These are phyloP conservation scores for Podiceps cristatus DNA, from an alignment of 2,113 vertebrate species.

Conservation along the genomic window DNA sequence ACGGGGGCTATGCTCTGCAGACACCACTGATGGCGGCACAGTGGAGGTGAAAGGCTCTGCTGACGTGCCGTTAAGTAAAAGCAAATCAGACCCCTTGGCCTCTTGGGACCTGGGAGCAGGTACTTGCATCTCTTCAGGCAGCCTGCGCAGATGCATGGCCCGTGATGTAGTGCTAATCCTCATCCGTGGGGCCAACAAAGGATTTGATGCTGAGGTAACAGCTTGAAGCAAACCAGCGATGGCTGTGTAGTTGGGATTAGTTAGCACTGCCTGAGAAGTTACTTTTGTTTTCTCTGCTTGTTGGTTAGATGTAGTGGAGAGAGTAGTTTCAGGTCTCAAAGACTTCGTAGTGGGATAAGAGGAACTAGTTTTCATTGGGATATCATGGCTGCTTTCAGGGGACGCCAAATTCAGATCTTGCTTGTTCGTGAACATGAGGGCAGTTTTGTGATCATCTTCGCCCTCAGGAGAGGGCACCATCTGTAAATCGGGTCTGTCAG, in stretches of 20 bases:
- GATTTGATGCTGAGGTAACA: not conserved
- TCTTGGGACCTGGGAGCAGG: not conserved
- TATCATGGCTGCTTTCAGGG: not conserved
- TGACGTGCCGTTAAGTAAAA: accelerated
- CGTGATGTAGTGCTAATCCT: not conserved
- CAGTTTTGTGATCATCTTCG: not conserved
- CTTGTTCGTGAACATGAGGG: not conserved
- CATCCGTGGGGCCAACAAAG: accelerated
- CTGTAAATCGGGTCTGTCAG: not conserved
- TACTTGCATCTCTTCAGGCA: not conserved
- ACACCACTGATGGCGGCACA: not conserved
- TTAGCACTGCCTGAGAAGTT: not conserved
- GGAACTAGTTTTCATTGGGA: not conserved
- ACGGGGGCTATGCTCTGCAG: not conserved
- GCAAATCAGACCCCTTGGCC: not conserved
- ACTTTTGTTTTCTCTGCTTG: not conserved
- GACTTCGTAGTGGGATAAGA: not conserved
- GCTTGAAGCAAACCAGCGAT: not conserved
- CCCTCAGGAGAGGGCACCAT: not conserved
- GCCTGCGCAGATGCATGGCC: not conserved
- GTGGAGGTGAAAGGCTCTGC: not conserved
- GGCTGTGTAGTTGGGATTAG: not conserved
- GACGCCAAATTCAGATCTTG: not conserved
- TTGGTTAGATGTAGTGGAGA: not conserved
- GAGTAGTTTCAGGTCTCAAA: not conserved